Evolutionary conservation across 2,888 invertebrate genomes (phyloP), one percentile per base, ranked within the genome.

Genomic region (Smittia sp.): DNA sequence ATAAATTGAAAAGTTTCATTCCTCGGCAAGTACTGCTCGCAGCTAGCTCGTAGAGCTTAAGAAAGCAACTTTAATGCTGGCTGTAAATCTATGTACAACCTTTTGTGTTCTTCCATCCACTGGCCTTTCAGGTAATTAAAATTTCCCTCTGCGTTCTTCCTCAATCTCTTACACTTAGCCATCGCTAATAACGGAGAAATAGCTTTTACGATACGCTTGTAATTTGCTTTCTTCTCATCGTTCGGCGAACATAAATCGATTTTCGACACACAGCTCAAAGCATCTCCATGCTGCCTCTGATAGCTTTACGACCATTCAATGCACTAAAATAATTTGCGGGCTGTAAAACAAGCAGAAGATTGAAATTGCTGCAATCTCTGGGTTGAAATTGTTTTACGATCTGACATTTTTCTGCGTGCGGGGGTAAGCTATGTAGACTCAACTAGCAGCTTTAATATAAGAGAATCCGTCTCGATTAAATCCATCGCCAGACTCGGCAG

Each of bases 1-100:
- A 72, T 72, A 72, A 72, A 72, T 72, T 72, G 72, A 22, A 72
- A 72, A 72, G 52, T 72, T 72, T 58, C 39, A 46, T 62, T 24
- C 22, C n/a, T n/a, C n/a, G n/a, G n/a, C n/a, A n/a, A n/a, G n/a
- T n/a, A n/a, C n/a, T n/a, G n/a, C n/a, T n/a, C n/a, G n/a, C n/a
- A n/a, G n/a, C n/a, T n/a, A n/a, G 22, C 69, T 54, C 25, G 54
- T n/a, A n/a, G 24, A 15, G 69, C 39, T 41, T 24, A 15, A 18
- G n/a, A 69, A 54, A 24, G 52, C 32, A 27, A 11, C 32, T 32
- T 58, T 58, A 58, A 58, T 58, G 58, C 58, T n/a, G 20, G 69
- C 24, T 52, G 69, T 69, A 69, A 69, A 58, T 58, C 58, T 58
- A 9, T n/a, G n/a, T n/a, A n/a, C 22, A 18, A 58, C 58, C 58